phyloP scores from a whole-genome alignment of 53 echinoderm and acorn worm genomes.

The Actinopyga echinites region DNA sequence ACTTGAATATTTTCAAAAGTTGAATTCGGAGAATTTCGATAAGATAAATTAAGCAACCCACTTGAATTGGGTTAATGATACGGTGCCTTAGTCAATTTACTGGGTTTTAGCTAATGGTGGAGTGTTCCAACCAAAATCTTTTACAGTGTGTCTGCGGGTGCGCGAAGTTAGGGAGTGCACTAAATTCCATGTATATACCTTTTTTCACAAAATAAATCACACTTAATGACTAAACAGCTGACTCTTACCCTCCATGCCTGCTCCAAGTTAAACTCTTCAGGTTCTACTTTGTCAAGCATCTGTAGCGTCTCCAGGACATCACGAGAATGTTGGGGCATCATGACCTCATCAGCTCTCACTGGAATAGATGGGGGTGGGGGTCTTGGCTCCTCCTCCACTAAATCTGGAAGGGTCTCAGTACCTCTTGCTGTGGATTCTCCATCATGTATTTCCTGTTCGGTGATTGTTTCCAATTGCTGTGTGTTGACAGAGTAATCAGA shows the following conservation, averaged over 20 bases:
- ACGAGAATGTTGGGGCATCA: neutral
- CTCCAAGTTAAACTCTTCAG: constrained; percentile 71
- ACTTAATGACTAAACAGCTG: too few relatives aligned
- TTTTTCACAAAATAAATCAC: too few relatives aligned
- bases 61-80: too few relatives aligned
- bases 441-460: constrained; percentile 2
- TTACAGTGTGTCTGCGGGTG: too few relatives aligned
- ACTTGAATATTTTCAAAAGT: too few relatives aligned
- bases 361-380: constrained; percentile 65
- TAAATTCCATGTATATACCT: too few relatives aligned
- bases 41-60: too few relatives aligned
- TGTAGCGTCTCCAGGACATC: constrained; percentile 5
- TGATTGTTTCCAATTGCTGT: constrained; percentile 20
- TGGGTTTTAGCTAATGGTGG: too few relatives aligned
- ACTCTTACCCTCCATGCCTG: constrained; percentile 84
- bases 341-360: constrained; percentile 34
- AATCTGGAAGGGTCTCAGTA: neutral
- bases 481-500: neutral
- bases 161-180: too few relatives aligned
- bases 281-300: constrained; percentile 25
- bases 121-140: too few relatives aligned
- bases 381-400: neutral
- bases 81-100: too few relatives aligned
- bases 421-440: constrained; percentile 17
- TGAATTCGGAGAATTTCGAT: too few relatives aligned